Evolutionary conservation across 2,113 vertebrate species (phyloP).

Genomic region (Psettodes erumei): DNA sequence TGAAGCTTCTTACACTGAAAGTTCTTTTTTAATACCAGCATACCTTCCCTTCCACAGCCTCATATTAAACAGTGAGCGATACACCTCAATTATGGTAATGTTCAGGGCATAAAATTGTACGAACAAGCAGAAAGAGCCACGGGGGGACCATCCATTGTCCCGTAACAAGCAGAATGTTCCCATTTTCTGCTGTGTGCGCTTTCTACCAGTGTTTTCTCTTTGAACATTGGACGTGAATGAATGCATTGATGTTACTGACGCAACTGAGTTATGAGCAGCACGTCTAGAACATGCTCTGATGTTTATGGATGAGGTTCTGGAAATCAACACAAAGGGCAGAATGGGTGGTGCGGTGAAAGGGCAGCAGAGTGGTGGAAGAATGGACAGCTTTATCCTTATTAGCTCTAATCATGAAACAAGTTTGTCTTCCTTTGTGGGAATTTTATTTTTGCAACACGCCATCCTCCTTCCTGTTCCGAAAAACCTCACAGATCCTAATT

Average conservation of each 20-base stretch:
- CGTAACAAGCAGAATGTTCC: constrained; percentile 47
- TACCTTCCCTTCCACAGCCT: constrained; percentile 5
- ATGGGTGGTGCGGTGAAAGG: constrained; percentile 38
- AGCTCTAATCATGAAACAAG: background rate
- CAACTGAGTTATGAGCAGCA: constrained; percentile 37
- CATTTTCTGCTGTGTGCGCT: constrained; percentile 13
- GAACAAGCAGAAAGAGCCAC: constrained; percentile 27
- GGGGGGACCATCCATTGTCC: constrained; percentile 31
- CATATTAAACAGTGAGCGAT: constrained; percentile 8
- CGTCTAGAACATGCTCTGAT: constrained; percentile 39
- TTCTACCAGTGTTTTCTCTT: constrained; percentile 30
- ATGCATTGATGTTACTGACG: constrained; percentile 58
- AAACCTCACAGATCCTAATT: background rate
- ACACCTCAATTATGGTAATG: constrained; percentile 4
- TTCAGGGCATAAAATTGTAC: constrained; percentile 19
- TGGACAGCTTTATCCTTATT: constrained; percentile 43
- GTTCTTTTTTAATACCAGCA: constrained; percentile 29
- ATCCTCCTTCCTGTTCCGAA: background rate
- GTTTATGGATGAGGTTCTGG: constrained; percentile 70
- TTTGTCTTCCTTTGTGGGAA: constrained; percentile 14
- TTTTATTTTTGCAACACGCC: background rate
- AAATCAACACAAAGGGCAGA: constrained; percentile 53
- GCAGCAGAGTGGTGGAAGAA: constrained; percentile 28
- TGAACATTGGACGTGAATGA: constrained; percentile 58
- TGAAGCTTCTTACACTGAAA: constrained; percentile 2